Base-by-base conservation (phyloP, 2,113 vertebrate genomes). In the Peromyscus maniculatus region DNA sequence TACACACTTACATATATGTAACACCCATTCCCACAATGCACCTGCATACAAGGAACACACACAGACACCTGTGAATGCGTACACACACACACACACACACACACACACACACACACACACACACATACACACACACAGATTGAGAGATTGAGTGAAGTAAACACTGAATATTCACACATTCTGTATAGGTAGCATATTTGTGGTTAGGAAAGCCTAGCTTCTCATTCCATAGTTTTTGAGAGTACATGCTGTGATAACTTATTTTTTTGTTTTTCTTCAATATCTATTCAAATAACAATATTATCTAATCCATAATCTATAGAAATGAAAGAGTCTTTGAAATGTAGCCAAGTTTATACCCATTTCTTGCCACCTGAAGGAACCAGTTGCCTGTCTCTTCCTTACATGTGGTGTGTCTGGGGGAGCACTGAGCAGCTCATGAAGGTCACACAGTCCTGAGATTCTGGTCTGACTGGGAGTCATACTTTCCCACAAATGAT, bases 251-350 rank as follows among this genome's bases (percentile, higher is more conserved):
- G 17, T 93, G 55, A 79, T 84, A 82, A 72, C 55, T 57, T 89
- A 67, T 84, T 91, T 86, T 91, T 89, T 49, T 67, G 24, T 66
- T 69, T 21, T 36, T 36, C 31, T 31, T 52, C 67, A 52, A 13
- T 39, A 31, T 64, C 11, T 33, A 46, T 52, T 66, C n/a, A 87
- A 82, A 78, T 87, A 74, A n/a, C 69, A 52, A 33, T 75, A 52
- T 87, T 79, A 87, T 92, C 17, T 84, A 90, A 83, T 84, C 21
- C 17, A 8, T 36, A 49, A 16, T 67, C 15, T 86, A 55, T 62
- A 89, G 59, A 93, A 86, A 57, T 71, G 64, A 67, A 91, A 91
- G 22, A 28, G 57, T 36, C 16, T 94, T 80, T 91, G 64, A 80
- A 75, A 80, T 77, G 43, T 22, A 80, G 12, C 36, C 79, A 62